Evolutionary conservation across 2,888 invertebrate species (phyloP), one percentile per base, ranked within the genome.

Genomic region (Macaria liturata): DNA sequence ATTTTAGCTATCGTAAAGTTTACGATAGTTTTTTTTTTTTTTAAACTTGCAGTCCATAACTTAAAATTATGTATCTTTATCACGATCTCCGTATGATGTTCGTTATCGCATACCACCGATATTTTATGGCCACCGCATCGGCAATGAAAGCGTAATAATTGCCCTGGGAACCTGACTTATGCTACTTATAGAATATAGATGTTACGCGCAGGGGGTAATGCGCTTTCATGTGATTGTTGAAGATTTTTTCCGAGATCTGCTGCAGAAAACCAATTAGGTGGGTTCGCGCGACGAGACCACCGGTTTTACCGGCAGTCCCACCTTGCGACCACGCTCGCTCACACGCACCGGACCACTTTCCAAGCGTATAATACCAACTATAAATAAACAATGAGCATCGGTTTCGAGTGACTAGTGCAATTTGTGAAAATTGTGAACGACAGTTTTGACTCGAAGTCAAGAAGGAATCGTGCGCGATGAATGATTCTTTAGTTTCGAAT

Each of bases 251-350:
- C 70, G 66, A 74, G 75, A 76, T 75, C 71, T 65, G 62, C 66
- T 71, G 75, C 83, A 83, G 84, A 83, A 82, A 82, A 81, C 74
- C 79, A 76, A 80, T 83, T 84, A 82, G 47, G 46, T 47, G 39
- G 39, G 55, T 59, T 59, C 54, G 63, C 66, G 58, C 54, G 63
- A 69, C 66, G 70, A 65, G 70, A 66, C 73, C 73, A 73, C 78
- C 76, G 77, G 81, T 74, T 77, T 57, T 58, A 67, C 72, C 71
- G 71, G 69, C 61, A 77, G 76, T 75, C 55, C 62, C 57, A 64
- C 56, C 55, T 64, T 54, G 68, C 57, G 66, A 50, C 39, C 60
- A 50, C 61, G 51, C 32, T 40, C 64, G 67, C 61, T 62, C 68
- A 68, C 72, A 66, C 75, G 71, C 64, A 58, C 59, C 45, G 59